These are phyloP conservation scores for Anabacerthia variegaticeps DNA, from an alignment of 2,797 vertebrate genomes.

Conservation along the genomic window DNA sequence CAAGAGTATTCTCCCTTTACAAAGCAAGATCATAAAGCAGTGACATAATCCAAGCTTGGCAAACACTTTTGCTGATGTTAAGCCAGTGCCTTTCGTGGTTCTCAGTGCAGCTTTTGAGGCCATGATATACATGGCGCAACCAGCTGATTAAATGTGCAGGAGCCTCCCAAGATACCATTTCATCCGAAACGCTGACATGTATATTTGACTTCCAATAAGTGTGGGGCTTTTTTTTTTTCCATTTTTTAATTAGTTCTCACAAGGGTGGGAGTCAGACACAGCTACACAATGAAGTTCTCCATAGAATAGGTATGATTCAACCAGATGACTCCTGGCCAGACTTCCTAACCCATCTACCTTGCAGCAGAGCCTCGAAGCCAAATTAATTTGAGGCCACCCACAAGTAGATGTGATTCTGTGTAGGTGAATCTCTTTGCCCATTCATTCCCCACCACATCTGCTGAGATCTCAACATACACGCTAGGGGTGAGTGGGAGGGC, in stretches of 20 bases:
- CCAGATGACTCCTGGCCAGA: conserved; percentile 8
- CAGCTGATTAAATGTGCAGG: conserved; percentile 30
- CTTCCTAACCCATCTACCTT: conserved; percentile 30
- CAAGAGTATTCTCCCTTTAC: conserved; percentile 59
- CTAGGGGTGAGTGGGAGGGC: neutral
- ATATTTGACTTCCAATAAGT: conserved; percentile 33
- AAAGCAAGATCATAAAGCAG: conserved; percentile 65
- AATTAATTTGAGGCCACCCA: conserved; percentile 61
- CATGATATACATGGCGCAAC: conserved; percentile 20
- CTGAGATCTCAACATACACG: neutral
- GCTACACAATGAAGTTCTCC: neutral
- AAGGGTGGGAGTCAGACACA: neutral
- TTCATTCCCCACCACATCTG: conserved; percentile 1
- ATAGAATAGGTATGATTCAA: neutral
- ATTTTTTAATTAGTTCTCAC: conserved; percentile 39
- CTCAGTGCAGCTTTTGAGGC: conserved; percentile 14
- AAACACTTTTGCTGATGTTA: conserved; percentile 57
- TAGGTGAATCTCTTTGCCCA: conserved; percentile 21
- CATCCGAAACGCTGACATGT: conserved; percentile 27
- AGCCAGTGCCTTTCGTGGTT: conserved; percentile 50
- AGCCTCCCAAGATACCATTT: conserved; percentile 39
- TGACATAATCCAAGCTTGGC: conserved; percentile 69
- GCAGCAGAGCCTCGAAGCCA: neutral
- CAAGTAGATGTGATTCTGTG: neutral
- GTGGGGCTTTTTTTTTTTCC: neutral